phyloP scores from a whole-genome alignment of 1,140 invertebrate genomes.

The Drosophila simulans region DNA sequence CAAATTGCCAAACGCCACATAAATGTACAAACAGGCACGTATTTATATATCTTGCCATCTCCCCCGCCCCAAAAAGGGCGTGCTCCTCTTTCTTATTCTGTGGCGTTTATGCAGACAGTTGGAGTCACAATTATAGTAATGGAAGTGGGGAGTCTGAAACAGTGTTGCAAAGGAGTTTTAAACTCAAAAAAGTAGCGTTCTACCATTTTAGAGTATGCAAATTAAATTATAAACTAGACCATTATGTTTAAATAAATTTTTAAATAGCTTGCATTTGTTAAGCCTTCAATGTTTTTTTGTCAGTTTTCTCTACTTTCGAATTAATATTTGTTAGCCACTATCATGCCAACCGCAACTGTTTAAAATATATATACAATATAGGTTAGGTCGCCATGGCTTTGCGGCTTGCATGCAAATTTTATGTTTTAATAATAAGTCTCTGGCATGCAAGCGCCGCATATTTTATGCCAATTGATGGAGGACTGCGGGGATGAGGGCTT shows the following conservation, averaged over 20 bases:
- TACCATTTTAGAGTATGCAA: too few relatives aligned
- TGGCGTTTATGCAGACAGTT: slow-evolving; percentile 8
- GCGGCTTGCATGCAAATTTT: slow-evolving; percentile 79
- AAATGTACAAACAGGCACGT: slow-evolving; percentile 60
- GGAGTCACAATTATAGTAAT: slow-evolving; percentile 20
- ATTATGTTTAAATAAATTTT: too few relatives aligned
- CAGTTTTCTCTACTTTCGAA: neutral
- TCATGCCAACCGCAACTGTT: slow-evolving; percentile 6
- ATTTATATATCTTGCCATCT: slow-evolving; percentile 56
- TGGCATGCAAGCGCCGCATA: slow-evolving; percentile 78
- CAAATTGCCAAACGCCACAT: slow-evolving; percentile 64
- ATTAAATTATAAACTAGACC: too few relatives aligned
- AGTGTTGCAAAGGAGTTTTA: neutral
- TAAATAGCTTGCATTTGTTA: neutral
- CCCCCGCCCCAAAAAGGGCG: slow-evolving; percentile 4
- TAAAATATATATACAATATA: slow-evolving; percentile 27
- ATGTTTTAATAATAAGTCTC: slow-evolving; percentile 81
- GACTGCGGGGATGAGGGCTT: slow-evolving; percentile 1
- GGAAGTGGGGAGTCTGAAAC: neutral
- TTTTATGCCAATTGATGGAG: slow-evolving; percentile 72
- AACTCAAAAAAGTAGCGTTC: neutral
- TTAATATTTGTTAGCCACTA: neutral
- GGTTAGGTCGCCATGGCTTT: slow-evolving; percentile 48
- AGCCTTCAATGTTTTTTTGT: neutral
- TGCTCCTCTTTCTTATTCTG: slow-evolving; percentile 16